Evolutionary conservation across 2,113 vertebrate species (phyloP).

Genomic region (Girardinichthys multiradiatus): DNA sequence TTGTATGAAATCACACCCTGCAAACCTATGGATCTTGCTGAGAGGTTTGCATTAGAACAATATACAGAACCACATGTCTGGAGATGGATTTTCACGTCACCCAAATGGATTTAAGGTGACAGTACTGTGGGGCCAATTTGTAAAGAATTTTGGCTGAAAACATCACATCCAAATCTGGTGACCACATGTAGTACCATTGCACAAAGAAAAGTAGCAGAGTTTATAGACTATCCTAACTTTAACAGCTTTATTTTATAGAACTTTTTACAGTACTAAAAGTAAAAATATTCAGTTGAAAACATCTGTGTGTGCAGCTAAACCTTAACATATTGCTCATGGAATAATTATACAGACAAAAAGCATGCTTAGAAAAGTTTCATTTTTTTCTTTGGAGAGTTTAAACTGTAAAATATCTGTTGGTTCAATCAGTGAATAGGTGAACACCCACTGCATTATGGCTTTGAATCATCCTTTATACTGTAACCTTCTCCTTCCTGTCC

Average conservation of each 20-base stretch:
- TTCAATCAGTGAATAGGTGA: constrained; percentile 38
- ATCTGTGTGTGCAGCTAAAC: constrained; percentile 13
- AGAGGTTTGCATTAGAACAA: not conserved
- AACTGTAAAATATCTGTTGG: constrained; percentile 41
- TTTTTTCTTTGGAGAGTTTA: not conserved
- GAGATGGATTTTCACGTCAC: not conserved
- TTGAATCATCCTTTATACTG: constrained; percentile 55
- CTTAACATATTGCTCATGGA: not conserved
- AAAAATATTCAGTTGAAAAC: constrained; percentile 20
- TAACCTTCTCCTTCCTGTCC: constrained; percentile 31
- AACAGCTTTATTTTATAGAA: constrained; percentile 35
- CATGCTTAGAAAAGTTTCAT: constrained; percentile 10
- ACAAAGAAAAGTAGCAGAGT: constrained; percentile 32
- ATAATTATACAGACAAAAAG: not conserved
- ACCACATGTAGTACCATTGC: constrained; percentile 33
- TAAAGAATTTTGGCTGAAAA: constrained; percentile 6
- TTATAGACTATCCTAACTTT: constrained; percentile 47
- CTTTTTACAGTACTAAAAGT: constrained; percentile 9
- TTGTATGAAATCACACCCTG: not conserved
- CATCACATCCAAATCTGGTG: constrained; percentile 34
- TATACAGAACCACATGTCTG: not conserved
- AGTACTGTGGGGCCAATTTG: constrained; percentile 6
- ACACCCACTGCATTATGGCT: not conserved
- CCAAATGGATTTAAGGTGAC: constrained; percentile 9
- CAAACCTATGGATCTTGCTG: not conserved